Base-by-base conservation (phyloP, 2,797 vertebrate species). In the Anguilla obscura region DNA sequence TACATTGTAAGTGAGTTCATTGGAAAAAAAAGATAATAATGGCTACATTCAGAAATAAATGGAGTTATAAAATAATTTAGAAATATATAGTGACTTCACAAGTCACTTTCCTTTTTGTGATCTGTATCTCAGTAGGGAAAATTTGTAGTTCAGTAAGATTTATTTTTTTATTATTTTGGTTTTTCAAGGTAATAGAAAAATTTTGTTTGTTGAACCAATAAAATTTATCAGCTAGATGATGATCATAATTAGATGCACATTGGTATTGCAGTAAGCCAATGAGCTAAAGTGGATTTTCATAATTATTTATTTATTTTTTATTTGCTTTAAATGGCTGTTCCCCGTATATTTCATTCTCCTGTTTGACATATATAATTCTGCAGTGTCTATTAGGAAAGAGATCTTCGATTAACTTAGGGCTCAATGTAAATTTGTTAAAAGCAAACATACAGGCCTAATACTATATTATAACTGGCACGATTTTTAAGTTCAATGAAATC, bases 1-100 rank as follows among this genome's bases (percentile, higher is more conserved):
- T 30, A 36, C 71, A n/a, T 69, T 60, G 1, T 16, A 60, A 21
- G 16, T 60, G 1, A 16, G 56, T 60, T 21, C 18, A 21, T 60
- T 16, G 3, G 56, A 60, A 16, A 60, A 16, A 52, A 12, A 52
- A 52, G 50, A 52, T 52, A 52, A 52, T 52, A 52, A 52, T 52
- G 50, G 50, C 50, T 52, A 8, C 50, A 52, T 52, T 52, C 60
- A 50, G 60, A 58, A 54, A 74, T 74, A 10, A 9, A 21, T 85
- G 33, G 14, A 87, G 60, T n/a, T 66, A 36, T 66, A 45, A 56
- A n/a, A 24, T 40, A 52, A 58, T 58, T 40, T 87, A 52, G 56
- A 87, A 87, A 87, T 52, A 4, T 36, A 84, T 87, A 50, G 7
- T 66, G 36, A 50, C 24, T 27, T 74, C 7, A 33, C 27, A 30